These are phyloP conservation scores for Tenthredo notha DNA, from an alignment of 2,888 invertebrate species.

Conservation along the genomic window DNA sequence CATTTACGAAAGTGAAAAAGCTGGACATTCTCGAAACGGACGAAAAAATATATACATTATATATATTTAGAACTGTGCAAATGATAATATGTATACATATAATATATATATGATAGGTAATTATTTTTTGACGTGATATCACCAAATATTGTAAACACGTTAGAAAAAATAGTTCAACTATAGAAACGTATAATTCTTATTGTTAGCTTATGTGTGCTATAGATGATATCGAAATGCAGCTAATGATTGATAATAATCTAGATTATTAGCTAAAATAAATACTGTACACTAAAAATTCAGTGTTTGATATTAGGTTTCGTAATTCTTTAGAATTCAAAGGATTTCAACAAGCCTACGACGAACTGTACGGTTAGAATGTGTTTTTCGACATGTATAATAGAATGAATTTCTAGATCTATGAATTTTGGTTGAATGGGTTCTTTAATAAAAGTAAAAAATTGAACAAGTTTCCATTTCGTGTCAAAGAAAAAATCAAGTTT, in stretches of 20 bases:
- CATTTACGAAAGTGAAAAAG: neutral
- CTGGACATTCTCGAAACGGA: neutral
- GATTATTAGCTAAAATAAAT: neutral
- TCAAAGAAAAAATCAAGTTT: neutral
- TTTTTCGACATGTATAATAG: neutral
- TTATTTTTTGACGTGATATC: slow-evolving; percentile 23
- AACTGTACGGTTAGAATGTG: neutral
- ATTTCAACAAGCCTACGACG: neutral
- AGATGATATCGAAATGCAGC: neutral
- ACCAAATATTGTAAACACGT: neutral
- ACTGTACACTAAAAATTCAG: neutral
- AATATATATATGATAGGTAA: neutral
- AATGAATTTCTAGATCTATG: neutral
- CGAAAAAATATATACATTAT: neutral
- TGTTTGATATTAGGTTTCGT: neutral
- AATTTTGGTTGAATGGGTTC: neutral
- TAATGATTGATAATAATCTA: neutral
- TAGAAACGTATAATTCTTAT: neutral
- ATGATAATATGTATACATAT: neutral
- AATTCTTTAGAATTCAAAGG: neutral
- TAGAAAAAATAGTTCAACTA: neutral
- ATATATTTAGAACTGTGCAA: neutral
- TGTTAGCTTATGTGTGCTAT: neutral
- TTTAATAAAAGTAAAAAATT: neutral
- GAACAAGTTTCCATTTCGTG: neutral